Conservation (phyloP, 2,113 vertebrate species). For the Physeter macrocephalus region DNA sequence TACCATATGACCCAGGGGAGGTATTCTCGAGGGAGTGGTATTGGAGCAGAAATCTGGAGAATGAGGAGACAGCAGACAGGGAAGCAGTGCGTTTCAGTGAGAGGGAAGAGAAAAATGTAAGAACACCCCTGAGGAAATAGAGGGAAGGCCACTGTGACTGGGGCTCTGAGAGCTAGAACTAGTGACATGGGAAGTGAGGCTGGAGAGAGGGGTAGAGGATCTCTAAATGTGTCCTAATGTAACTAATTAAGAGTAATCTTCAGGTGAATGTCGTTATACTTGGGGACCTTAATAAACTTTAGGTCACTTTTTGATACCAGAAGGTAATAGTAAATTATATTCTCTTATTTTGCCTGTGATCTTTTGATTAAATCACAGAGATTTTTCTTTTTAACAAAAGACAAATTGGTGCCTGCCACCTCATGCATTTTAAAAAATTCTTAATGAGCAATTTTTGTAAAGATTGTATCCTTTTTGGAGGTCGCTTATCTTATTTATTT, state of each 20-base stretch:
- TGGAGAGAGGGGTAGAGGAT: accelerated
- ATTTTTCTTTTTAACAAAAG: background rate
- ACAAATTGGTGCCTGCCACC: background rate
- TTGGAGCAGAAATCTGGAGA: background rate
- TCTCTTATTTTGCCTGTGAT: background rate
- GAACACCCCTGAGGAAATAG: background rate
- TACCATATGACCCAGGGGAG: background rate
- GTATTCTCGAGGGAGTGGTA: background rate
- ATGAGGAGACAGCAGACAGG: background rate
- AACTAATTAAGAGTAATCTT: background rate
- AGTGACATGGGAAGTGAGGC: background rate
- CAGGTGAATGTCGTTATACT: background rate
- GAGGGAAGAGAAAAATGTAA: background rate
- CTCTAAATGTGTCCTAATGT: background rate
- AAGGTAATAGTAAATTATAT: background rate
- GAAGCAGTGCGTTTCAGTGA: too few species aligned
- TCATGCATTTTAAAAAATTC: background rate
- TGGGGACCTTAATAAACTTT: background rate
- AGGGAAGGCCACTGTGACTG: background rate
- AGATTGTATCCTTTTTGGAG: background rate
- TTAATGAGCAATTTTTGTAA: background rate
- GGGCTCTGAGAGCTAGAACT: background rate
- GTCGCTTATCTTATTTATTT: background rate
- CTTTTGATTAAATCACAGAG: background rate
- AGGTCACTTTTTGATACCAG: background rate